These are phyloP conservation scores for Bombus pascuorum DNA, from an alignment of 1,140 invertebrate genomes.

Conservation along the genomic window DNA sequence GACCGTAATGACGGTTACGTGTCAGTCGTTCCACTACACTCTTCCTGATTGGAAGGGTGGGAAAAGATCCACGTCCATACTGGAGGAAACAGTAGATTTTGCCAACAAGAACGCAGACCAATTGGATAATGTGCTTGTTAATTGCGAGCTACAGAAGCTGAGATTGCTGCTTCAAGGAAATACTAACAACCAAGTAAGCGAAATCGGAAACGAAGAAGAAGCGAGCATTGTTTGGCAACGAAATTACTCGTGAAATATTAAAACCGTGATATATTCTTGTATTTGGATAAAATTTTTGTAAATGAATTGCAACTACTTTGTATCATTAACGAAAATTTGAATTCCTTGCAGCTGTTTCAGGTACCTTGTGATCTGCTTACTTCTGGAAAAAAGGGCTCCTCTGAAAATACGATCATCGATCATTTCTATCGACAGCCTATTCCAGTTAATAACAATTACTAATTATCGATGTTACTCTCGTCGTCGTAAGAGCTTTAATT, in stretches of 20 bases:
- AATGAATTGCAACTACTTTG: background rate
- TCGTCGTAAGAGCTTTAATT: background rate
- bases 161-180: conserved; percentile 53
- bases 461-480: background rate
- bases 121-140: conserved; percentile 37
- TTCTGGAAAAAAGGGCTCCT: background rate
- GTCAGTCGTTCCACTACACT: conserved; percentile 89
- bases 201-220: background rate
- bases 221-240: background rate
- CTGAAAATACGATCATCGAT: background rate
- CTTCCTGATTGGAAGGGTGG: conserved; percentile 86
- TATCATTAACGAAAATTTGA: background rate
- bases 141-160: conserved; percentile 41
- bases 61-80: conserved; percentile 74
- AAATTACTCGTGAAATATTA: too few relatives aligned
- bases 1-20: conserved; percentile 68
- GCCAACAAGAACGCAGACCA: conserved; percentile 8
- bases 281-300: background rate
- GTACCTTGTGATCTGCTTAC: conserved; percentile 5
- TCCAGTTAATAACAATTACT: conserved; percentile 25
- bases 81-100: conserved; percentile 28
- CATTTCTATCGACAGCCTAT: conserved; percentile 1
- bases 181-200: conserved; percentile 44
- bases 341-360: conserved; percentile 11
- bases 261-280: too few relatives aligned